Evolutionary conservation across 1,140 invertebrate species (phyloP).

Genomic region (Listronotus bonariensis): DNA sequence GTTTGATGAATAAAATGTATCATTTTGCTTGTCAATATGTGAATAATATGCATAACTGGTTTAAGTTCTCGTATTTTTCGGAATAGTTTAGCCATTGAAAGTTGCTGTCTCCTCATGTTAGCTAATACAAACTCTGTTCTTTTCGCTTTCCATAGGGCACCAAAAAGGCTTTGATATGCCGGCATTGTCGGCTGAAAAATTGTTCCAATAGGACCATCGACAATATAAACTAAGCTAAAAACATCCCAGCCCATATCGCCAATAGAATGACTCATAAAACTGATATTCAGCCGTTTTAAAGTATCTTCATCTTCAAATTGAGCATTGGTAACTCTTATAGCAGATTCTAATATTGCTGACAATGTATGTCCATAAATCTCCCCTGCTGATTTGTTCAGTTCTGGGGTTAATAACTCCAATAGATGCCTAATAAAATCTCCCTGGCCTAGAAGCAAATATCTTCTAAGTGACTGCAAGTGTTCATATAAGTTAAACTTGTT

Average conservation of each 20-base stretch:
- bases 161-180: slow-evolving; percentile 87
- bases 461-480: slow-evolving; percentile 87
- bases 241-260: slow-evolving; percentile 95
- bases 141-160: slow-evolving; percentile 92
- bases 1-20: slow-evolving; percentile 94
- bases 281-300: slow-evolving; percentile 83
- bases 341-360: slow-evolving; percentile 86
- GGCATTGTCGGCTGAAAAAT: slow-evolving; percentile 86
- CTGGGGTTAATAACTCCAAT: slow-evolving; percentile 86
- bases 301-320: slow-evolving; percentile 93
- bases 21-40: slow-evolving; percentile 87
- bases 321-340: slow-evolving; percentile 91
- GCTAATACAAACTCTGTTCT: slow-evolving; percentile 90
- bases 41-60: slow-evolving; percentile 78
- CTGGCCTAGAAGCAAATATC: slow-evolving; percentile 91
- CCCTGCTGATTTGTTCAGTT: slow-evolving; percentile 87
- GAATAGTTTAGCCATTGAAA: slow-evolving; percentile 75
- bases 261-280: slow-evolving; percentile 65
- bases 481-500: slow-evolving; percentile 87
- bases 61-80: slow-evolving; percentile 68
- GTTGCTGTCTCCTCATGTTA: slow-evolving; percentile 87
- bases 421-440: slow-evolving; percentile 94
- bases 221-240: slow-evolving; percentile 91
- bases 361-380: slow-evolving; percentile 88
- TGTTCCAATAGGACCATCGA: slow-evolving; percentile 91